Evolutionary conservation across 92 coral and sea anemone species (phyloP), one percentile per base, ranked within the genome.

Genomic region (Porites rus): DNA sequence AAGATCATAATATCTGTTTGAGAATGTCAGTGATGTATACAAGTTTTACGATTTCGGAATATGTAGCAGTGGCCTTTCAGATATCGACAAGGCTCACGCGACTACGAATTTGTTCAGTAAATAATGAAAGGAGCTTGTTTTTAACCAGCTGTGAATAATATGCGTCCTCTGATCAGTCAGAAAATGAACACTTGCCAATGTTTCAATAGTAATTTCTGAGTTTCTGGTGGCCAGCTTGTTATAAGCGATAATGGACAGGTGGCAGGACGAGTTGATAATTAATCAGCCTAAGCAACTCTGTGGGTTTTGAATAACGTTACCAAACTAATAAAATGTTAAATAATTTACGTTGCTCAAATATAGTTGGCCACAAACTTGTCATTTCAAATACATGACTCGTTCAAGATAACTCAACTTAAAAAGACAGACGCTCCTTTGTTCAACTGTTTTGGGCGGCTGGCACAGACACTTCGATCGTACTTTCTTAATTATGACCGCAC

Each of bases 161-260:
- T 25, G 63, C 18, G 62, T 56, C 18, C 25, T 8, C 56, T 38
- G 31, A 78, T 61, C 82, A 18, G 74, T 60, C 51, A 83, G 77
- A 73, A 83, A 83, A 22, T 83, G 87, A 74, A 83, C 87, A 83
- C 65, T 75, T 64, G 87, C 87, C 87, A 83, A 74, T 20, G 38
- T 54, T 25, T 80, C 66, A 51, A 24, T 17, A 51, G 60, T 22
- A 24, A 24, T 43, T 59, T 24, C 69, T 18, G 19, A 10, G 59
- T 31, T 81, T 81, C 87, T 62, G 87, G 87, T 83, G 87, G 87
- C 80, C 18, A 43, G 0, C 24, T 83, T 83, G 87, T 83, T 83
- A 38, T 24, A 7, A 28, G 65, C 17, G 24, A 83, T 61, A 61
- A 46, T 0, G 22, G 2, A 50, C 87, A 38, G 87, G 87, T 83